Evolutionary conservation across 2,797 vertebrate species (phyloP), one percentile per base, ranked within the genome.

Genomic region (Sebastes steindachneri): DNA sequence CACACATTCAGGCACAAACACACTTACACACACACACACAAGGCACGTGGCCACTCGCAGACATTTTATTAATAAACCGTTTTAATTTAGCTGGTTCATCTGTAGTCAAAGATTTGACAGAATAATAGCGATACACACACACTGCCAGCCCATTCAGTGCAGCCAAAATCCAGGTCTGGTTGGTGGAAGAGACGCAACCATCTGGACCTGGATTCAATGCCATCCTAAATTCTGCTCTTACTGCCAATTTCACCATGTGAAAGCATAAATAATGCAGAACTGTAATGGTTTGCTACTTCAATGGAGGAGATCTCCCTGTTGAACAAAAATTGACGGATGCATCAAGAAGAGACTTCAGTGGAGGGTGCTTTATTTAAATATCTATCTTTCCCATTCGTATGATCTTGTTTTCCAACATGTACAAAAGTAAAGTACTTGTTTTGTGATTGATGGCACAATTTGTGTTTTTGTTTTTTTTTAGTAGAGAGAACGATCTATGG

Each of bases 131-230:
- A 45, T 7, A 9, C 26, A 70, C 37, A 26, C 58, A 3, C 5
- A 14, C 33, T 4, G 59, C 37, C 75, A 74, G 31, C 59, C 73
- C 53, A 64, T 68, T 68, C 17, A 64, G 5, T 21, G 31, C 57
- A 64, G 73, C 83, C 83, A 70, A 53, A 35, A 28, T 60, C 17
- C 77, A 68, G 64, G 54, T 77, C 69, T 73, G 73, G 29, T 7
- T 63, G 71, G 19, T 45, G 58, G 29, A 64, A 19, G 51, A 77
- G 23, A 71, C 3, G 6, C n/a, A 41, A 54, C 62, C 78, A 70
- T 74, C 73, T 86, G 72, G 37, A 28, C 59, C 29, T 54, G 65
- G 45, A 62, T 21, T 31, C 60, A 53, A 8, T 12, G 23, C 33
- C 33, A 69, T 55, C 63, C 78, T 64, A 10, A 11, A 60, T 71